Evolutionary conservation across 2,888 invertebrate genomes (phyloP), one percentile per base, ranked within the genome.

Genomic region (Ichneumon xanthorius): DNA sequence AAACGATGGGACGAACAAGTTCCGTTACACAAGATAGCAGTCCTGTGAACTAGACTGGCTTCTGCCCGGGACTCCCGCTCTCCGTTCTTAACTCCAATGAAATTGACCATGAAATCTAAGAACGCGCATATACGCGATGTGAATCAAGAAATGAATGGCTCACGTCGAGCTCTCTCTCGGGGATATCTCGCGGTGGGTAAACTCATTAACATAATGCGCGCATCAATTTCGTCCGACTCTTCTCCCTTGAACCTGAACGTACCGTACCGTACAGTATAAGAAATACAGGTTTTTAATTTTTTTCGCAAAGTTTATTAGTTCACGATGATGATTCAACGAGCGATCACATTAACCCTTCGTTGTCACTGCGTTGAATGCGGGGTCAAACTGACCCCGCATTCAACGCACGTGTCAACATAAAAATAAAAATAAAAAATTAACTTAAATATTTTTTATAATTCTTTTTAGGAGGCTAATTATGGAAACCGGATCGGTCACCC

Each of bases 61-160:
- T 33, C 63, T 63, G 33, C 16, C 14, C 63, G 63, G 14, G 16
- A 30, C 63, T 33, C 30, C 30, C 63, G 19, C 61, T 30, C 16
- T 6, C 11, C 19, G 30, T 30, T 63, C 63, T 30, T 33, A 30
- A 63, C 33, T 33, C 63, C 30, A 63, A 33, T 63, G 63, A 58
- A 78, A 78, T 78, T 78, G 78, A 78, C 78, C 78, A 30, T 78
- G 78, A 78, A 68, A 78, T 68, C 50, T 68, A 55, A 67, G 48
- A 78, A 30, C 61, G 48, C 67, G 68, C 55, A 78, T 78, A 65
- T 55, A 78, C 67, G 50, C 78, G 30, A 33, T 63, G 68, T 55
- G 65, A 55, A 65, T 40, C 37, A 53, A 78, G 78, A 67, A 78
- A 78, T 55, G 78, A 78, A 78, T 63, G 63, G 63, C 33, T 63